These are phyloP conservation scores for Cossypha dichroa DNA, from an alignment of 2,797 vertebrate genomes.

Conservation along the genomic window DNA sequence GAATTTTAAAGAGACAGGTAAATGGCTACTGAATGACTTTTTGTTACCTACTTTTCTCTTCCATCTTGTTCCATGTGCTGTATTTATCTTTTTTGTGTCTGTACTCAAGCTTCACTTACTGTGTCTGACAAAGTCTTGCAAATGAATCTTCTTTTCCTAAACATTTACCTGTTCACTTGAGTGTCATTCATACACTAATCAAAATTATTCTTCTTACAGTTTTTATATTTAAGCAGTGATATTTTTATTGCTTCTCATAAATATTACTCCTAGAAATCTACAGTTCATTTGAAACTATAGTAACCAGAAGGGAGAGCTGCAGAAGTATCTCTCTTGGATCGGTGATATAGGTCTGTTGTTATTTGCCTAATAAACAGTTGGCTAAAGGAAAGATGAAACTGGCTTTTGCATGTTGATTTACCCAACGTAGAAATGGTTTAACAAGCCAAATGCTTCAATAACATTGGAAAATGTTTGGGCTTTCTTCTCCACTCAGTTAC, in stretches of 20 bases:
- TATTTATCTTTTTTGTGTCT: neutral
- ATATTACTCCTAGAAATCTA: slow-evolving; percentile 39
- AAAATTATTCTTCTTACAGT: neutral
- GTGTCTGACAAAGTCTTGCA: neutral
- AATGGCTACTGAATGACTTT: neutral
- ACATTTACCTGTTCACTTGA: neutral
- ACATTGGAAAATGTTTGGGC: neutral
- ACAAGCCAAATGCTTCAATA: neutral
- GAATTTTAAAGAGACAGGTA: neutral
- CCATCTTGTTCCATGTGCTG: neutral
- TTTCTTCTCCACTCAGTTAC: neutral
- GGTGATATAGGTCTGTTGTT: neutral
- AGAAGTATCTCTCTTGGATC: neutral
- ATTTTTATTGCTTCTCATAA: slow-evolving; percentile 40
- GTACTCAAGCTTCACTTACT: neutral
- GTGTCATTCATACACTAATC: neutral
- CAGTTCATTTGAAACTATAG: slow-evolving; percentile 50
- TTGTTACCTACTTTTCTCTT: neutral
- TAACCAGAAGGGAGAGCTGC: slow-evolving; percentile 22
- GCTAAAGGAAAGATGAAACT: neutral
- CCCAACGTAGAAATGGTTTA: neutral
- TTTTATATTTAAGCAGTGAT: neutral
- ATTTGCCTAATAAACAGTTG: neutral
- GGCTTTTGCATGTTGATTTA: neutral
- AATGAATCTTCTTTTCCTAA: neutral